Conservation (phyloP, 2,113 vertebrate genomes). For the Desmodus rotundus region DNA sequence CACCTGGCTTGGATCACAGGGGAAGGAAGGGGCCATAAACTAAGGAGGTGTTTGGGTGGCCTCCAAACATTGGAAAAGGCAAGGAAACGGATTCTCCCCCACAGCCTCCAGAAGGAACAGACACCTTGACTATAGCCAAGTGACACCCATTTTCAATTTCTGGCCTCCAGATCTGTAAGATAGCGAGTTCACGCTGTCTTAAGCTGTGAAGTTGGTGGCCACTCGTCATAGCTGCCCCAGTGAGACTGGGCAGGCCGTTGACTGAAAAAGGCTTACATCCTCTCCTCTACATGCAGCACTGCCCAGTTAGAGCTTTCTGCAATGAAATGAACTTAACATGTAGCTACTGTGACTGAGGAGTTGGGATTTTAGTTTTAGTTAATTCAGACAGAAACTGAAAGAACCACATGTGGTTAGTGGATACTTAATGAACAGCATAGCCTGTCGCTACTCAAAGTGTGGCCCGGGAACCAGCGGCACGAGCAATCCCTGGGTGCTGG, state of each 20-base stretch:
- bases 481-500: neutral
- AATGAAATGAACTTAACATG: neutral
- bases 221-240: neutral
- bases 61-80: neutral
- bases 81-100: neutral
- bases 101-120: neutral
- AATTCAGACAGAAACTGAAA: neutral
- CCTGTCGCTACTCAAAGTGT: neutral
- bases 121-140: neutral
- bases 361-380: neutral
- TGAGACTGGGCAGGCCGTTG: neutral
- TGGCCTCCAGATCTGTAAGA: neutral
- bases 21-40: neutral
- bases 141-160: neutral
- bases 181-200: neutral
- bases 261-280: neutral
- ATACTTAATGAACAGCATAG: neutral
- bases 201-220: neutral
- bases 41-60: fast-evolving
- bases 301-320: neutral
- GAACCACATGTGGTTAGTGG: neutral
- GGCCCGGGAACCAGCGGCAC: neutral
- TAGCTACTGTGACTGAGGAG: neutral
- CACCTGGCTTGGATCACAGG: neutral
- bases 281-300: neutral